phyloP scores from a whole-genome alignment of 2,888 invertebrate genomes.

The Drosophila kanekoi region DNA sequence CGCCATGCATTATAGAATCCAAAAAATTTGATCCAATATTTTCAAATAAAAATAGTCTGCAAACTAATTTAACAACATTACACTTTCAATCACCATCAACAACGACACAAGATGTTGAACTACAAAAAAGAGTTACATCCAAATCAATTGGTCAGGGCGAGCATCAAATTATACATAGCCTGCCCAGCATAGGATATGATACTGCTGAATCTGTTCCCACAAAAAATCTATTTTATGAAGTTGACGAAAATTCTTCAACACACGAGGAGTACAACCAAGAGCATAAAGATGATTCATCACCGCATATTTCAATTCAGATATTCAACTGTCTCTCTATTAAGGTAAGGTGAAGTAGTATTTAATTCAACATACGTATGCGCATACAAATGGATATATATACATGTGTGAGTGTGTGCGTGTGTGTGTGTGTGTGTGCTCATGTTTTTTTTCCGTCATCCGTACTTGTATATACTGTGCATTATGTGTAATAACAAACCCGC shows the following conservation, averaged over 20 bases:
- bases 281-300: conserved; percentile 83
- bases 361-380: conserved; percentile 57
- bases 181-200: conserved; percentile 43
- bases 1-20: conserved; percentile 50
- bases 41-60: conserved; percentile 44
- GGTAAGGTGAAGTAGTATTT: conserved; percentile 87
- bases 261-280: conserved; percentile 62
- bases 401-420: too few species aligned
- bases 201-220: conserved; percentile 41
- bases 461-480: conserved; percentile 8
- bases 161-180: conserved; percentile 40
- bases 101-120: conserved; percentile 29
- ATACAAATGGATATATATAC: conserved; percentile 1
- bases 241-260: conserved; percentile 36
- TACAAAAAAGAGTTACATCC: conserved; percentile 27
- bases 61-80: conserved; percentile 51
- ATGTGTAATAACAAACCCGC: neutral
- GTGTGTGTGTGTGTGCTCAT: conserved; percentile 10
- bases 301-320: conserved; percentile 87
- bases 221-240: conserved; percentile 43
- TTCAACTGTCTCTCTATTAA: conserved; percentile 92
- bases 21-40: conserved; percentile 39
- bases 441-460: conserved; percentile 43
- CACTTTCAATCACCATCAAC: conserved; percentile 44
- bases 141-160: conserved; percentile 37